A percentile compares a stretch with the other conserved stretches of the same genome.
Conservation (phyloP, 2,113 vertebrate species). For the Panurus biarmicus region DNA sequence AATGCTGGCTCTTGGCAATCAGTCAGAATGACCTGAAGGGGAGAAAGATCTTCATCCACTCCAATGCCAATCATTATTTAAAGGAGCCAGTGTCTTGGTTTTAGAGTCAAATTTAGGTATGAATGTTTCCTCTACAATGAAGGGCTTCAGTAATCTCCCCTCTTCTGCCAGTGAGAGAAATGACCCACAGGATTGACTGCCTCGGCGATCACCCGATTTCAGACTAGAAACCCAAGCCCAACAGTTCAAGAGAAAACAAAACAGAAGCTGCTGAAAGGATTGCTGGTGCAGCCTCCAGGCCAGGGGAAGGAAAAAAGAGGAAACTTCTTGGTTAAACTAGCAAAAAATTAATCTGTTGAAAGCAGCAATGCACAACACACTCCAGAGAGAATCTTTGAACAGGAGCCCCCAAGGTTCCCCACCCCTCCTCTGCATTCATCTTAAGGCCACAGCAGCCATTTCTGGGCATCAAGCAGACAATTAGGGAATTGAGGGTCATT, state of each 20-base stretch:
- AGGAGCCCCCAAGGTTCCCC: not conserved
- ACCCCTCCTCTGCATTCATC: not conserved
- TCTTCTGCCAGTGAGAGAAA: not conserved
- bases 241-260: not conserved
- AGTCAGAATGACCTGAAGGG: not conserved
- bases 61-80: not conserved
- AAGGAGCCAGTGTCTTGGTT: not conserved
- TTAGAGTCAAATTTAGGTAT: not conserved
- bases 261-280: not conserved
- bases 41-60: not conserved
- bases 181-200: too few relatives aligned
- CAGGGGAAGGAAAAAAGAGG: not conserved
- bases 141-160: not conserved
- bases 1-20: not conserved
- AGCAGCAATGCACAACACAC: not conserved
- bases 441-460: not conserved
- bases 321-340: not conserved
- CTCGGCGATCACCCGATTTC: fast-evolving
- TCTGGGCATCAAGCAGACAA: not conserved
- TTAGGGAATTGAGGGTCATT: too few relatives aligned
- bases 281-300: not conserved
- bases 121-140: not conserved
- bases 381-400: not conserved
- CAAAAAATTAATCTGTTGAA: not conserved
- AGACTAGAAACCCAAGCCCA: not conserved